Base-by-base conservation (phyloP, 1,140 invertebrate species). In the Brachionus koreanus region DNA sequence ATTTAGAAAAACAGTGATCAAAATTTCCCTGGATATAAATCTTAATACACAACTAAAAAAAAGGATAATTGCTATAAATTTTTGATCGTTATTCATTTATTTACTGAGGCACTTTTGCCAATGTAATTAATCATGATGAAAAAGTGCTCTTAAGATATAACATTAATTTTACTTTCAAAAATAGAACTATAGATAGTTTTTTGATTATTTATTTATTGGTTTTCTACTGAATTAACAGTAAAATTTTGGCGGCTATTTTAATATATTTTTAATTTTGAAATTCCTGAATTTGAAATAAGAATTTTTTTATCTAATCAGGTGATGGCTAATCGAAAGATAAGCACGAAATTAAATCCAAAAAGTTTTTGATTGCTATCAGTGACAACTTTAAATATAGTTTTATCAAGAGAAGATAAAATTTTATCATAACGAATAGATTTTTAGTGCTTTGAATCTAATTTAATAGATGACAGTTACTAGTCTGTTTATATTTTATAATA, bases 271-370 rank as follows among this genome's bases (percentile, higher is more conserved):
- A 49, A 49, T 16, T 49, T 49, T 49, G 43, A 49, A 49, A n/a
- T 49, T 57, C 16, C 49, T 57, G 16, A 57, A 57, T 19, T 1
- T 3, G 12, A 57, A 5, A 57, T n/a, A n/a, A n/a, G n/a, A n/a
- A n/a, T n/a, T n/a, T 23, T 57, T 52, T 57, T 57, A 57, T 57
- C 49, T 57, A 57, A 57, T 57, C 49, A 57, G 49, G 49, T 49
- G 13, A 16, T 5, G 12, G 13, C 13, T 49, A 13, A 49, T 49
- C 13, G 43, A 57, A 9, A 57, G 49, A 57, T 57, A 57, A 57
- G 9, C 16, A 19, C 49, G 49, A 57, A 57, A 57, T 57, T 57
- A 57, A 57, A 23, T 25, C 19, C 3, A 19, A 7, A 7, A 57
- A 57, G n/a, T 57, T 57, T 57, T 9, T 23, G 19, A 57, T n/a